phyloP scores from a whole-genome alignment of 2,113 vertebrate genomes.

The Megaceryle maxima region DNA sequence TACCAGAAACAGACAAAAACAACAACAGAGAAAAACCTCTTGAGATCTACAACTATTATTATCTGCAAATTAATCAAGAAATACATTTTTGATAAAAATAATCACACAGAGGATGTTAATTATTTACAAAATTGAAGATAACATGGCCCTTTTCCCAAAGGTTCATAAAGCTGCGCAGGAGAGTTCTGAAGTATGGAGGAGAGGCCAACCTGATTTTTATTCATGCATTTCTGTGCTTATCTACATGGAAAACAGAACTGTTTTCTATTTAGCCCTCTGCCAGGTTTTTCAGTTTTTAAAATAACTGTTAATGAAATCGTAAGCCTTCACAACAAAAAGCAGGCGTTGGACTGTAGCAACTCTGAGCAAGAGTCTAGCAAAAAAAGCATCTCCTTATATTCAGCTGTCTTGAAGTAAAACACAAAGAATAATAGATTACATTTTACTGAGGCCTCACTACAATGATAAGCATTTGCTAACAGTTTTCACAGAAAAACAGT shows the following conservation, averaged over 20 bases:
- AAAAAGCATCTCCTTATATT: background rate
- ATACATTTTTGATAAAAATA: background rate
- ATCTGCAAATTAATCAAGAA: background rate
- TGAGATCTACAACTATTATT: background rate
- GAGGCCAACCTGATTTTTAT: slow-evolving; percentile 26
- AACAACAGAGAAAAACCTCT: background rate
- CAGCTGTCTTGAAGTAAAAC: background rate
- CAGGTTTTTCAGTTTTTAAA: slow-evolving; percentile 1
- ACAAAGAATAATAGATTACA: background rate
- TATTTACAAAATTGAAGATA: slow-evolving; percentile 3
- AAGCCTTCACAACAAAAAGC: background rate
- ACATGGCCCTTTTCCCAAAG: background rate
- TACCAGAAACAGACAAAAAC: background rate
- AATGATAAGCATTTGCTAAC: background rate
- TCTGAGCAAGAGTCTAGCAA: background rate
- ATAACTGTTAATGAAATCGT: slow-evolving; percentile 36
- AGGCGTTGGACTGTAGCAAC: background rate
- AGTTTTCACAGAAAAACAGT: background rate
- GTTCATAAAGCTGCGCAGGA: background rate
- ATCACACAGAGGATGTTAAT: background rate
- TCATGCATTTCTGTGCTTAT: background rate
- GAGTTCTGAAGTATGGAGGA: background rate
- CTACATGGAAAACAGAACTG: slow-evolving; percentile 8
- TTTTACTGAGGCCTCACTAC: background rate
- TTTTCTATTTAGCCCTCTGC: slow-evolving; percentile 15